A percentile compares a stretch with the other conserved stretches of the same genome.
phyloP scores from a whole-genome alignment of 1,140 invertebrate genomes.

The Trypoxylus dichotomus region DNA sequence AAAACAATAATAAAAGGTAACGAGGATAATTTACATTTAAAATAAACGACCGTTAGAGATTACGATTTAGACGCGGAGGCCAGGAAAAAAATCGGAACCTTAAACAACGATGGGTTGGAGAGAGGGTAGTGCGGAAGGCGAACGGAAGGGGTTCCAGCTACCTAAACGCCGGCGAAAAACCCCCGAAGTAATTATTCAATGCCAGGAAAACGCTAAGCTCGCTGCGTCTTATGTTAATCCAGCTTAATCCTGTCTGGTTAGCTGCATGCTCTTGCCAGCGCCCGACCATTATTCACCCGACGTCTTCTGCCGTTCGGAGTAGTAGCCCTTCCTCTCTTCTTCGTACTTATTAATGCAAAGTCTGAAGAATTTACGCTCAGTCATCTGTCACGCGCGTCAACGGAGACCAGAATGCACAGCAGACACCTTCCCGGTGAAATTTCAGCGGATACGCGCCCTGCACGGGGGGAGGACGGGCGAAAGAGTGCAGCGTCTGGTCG shows the following conservation, averaged over 20 bases:
- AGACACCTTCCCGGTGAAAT: neutral
- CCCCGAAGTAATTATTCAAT: slow-evolving; percentile 51
- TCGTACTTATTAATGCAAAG: slow-evolving; percentile 42
- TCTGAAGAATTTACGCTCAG: slow-evolving; percentile 15
- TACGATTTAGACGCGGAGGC: slow-evolving; percentile 45
- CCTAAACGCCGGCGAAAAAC: slow-evolving; percentile 41
- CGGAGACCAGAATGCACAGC: neutral
- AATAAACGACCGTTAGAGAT: slow-evolving; percentile 49
- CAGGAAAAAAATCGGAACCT: slow-evolving; percentile 29
- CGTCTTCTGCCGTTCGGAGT: neutral
- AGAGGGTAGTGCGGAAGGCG: neutral
- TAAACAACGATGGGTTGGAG: neutral
- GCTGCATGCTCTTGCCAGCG: slow-evolving; percentile 47
- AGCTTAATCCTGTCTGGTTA: slow-evolving; percentile 51
- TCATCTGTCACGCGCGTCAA: slow-evolving; percentile 18
- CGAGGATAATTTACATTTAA: slow-evolving; percentile 47
- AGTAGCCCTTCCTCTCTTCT: neutral
- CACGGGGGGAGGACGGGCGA: neutral
- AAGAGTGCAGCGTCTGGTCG: neutral
- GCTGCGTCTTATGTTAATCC: slow-evolving; percentile 54
- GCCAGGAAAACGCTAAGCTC: slow-evolving; percentile 51
- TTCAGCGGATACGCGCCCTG: neutral
- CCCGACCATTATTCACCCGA: slow-evolving; percentile 46
- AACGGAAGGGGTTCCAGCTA: neutral
- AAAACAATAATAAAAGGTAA: slow-evolving; percentile 33